phyloP scores from a whole-genome alignment of 2,113 vertebrate genomes.

The Bubalus kerabau region DNA sequence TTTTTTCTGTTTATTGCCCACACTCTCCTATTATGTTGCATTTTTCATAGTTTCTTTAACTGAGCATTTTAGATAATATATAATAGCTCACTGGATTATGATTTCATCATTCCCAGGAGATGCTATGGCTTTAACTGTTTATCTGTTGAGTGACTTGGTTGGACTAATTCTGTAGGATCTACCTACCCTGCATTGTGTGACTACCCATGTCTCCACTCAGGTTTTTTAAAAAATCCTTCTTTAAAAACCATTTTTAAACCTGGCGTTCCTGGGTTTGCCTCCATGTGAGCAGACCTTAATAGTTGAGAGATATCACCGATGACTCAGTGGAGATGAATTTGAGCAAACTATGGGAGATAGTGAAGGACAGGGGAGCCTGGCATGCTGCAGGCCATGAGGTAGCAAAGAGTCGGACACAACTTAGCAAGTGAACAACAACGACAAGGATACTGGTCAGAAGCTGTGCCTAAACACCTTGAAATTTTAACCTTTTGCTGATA shows the following conservation, averaged over 20 bases:
- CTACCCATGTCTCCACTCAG: not conserved
- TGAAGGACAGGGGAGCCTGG: not conserved
- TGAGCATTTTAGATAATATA: not conserved
- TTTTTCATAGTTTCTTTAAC: not conserved
- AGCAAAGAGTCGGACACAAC: rapidly evolving
- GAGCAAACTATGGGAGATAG: too few species aligned
- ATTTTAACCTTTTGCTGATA: not conserved
- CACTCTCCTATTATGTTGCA: not conserved
- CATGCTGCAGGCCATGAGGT: not conserved
- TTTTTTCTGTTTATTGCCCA: not conserved
- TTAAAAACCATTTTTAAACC: not conserved
- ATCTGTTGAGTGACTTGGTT: not conserved
- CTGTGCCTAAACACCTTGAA: not conserved
- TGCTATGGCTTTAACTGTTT: not conserved
- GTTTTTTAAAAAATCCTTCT: not conserved
- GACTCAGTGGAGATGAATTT: too few species aligned
- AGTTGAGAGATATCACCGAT: not conserved
- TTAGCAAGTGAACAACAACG: not conserved
- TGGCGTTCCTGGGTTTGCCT: not conserved
- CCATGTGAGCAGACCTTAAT: not conserved
- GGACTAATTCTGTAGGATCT: not conserved
- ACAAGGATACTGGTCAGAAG: not conserved
- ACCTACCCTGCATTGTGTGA: not conserved
- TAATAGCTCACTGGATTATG: not conserved
- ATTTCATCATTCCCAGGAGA: not conserved